Conservation (phyloP, 1,140 invertebrate genomes). For the Chelonus insularis region DNA sequence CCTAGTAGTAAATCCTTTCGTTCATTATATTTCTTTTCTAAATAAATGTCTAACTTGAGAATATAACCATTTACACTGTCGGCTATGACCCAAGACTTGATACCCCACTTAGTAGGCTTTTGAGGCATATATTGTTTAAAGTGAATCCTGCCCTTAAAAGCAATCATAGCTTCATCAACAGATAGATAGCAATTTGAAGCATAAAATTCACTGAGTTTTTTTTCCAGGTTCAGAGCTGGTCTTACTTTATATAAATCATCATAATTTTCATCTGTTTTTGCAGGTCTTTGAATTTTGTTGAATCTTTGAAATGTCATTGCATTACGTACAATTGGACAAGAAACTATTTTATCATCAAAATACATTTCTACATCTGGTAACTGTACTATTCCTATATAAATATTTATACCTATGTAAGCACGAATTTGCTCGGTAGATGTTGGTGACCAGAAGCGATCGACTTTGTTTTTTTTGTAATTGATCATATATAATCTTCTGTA, state of each 20-base stretch:
- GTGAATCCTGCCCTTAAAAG: constrained; percentile 41
- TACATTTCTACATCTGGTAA: too few relatives aligned
- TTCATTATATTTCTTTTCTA: constrained; percentile 25
- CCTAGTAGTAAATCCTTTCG: constrained; percentile 24
- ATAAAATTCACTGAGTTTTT: constrained; percentile 17
- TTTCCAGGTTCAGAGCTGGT: constrained; percentile 34
- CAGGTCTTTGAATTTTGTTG: too few relatives aligned
- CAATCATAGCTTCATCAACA: constrained; percentile 51
- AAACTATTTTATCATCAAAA: too few relatives aligned
- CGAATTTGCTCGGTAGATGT: too few relatives aligned
- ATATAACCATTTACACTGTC: constrained; percentile 22
- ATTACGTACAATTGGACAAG: too few relatives aligned
- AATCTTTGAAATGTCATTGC: too few relatives aligned
- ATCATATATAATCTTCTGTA: too few relatives aligned
- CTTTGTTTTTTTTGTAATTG: too few relatives aligned
- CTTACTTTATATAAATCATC: constrained; percentile 43
- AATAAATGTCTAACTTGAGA: constrained; percentile 26
- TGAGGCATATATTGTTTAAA: constrained; percentile 37
- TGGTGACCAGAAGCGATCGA: too few relatives aligned
- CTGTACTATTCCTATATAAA: too few relatives aligned
- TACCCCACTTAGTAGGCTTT: constrained; percentile 37
- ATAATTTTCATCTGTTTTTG: constrained; percentile 45
- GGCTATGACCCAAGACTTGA: constrained; percentile 32
- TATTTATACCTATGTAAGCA: too few relatives aligned
- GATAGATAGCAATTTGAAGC: constrained; percentile 38